phyloP scores from a whole-genome alignment of 2,113 vertebrate species.

The Nannospalax galili region DNA sequence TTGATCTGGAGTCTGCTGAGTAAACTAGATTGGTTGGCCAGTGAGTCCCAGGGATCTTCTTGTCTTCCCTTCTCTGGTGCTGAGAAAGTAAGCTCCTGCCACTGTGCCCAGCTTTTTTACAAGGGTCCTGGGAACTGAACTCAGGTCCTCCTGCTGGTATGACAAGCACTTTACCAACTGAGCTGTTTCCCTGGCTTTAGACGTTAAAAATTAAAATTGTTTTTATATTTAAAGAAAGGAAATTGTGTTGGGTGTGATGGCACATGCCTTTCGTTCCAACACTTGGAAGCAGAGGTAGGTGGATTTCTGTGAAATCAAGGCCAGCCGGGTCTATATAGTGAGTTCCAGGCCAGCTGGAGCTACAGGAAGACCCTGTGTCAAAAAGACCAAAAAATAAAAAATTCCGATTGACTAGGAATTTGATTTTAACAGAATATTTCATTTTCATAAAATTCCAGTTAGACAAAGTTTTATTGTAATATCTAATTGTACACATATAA shows the following conservation, averaged over 20 bases:
- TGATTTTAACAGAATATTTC: slow-evolving; percentile 48
- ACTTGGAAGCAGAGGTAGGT: too few relatives aligned
- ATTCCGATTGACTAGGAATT: background rate
- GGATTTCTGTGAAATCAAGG: too few relatives aligned
- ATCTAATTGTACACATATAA: slow-evolving; percentile 4
- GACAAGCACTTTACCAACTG: background rate
- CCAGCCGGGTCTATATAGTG: too few relatives aligned
- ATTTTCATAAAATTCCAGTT: slow-evolving; percentile 47
- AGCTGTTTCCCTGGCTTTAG: background rate
- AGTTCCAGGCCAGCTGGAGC: too few relatives aligned
- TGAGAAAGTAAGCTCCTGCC: background rate
- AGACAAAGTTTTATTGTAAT: slow-evolving; percentile 40
- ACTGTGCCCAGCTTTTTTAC: background rate
- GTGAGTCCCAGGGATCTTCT: background rate
- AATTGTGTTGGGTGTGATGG: background rate
- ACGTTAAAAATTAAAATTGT: background rate
- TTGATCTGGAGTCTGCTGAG: too few relatives aligned
- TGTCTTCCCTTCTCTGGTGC: background rate
- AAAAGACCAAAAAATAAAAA: too few relatives aligned
- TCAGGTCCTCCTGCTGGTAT: background rate
- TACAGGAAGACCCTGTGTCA: too few relatives aligned
- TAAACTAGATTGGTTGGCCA: background rate
- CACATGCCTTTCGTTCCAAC: too few relatives aligned
- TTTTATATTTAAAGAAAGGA: slow-evolving; percentile 53
- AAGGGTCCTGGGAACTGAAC: background rate